Evolutionary conservation across 2,888 invertebrate species (phyloP).

Genomic region (Molanna angustata): DNA sequence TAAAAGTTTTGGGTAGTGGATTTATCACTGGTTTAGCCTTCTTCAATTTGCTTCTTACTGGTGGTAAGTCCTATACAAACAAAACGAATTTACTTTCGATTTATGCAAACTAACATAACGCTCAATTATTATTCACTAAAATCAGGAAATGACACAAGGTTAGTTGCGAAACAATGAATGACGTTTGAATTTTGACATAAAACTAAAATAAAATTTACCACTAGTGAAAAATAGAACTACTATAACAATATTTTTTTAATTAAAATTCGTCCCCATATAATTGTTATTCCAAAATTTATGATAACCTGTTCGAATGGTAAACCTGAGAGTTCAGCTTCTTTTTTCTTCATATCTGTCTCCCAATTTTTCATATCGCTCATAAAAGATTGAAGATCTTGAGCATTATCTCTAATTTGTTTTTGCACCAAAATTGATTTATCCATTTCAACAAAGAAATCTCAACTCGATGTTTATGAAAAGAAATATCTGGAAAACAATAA

Average conservation of each 20-base stretch:
- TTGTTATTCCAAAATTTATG: too few relatives aligned
- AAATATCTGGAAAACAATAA: constrained; percentile 15
- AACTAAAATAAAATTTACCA: too few relatives aligned
- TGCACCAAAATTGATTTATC: constrained; percentile 65
- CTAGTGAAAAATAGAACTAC: too few relatives aligned
- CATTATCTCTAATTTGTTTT: constrained; percentile 70
- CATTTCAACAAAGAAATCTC: constrained; percentile 39
- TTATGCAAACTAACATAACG: too few relatives aligned
- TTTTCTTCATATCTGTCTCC: constrained; percentile 71
- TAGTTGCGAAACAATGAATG: too few relatives aligned
- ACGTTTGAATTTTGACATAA: too few relatives aligned
- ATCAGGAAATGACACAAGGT: too few relatives aligned
- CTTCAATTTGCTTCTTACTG: constrained; percentile 52
- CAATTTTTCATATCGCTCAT: constrained; percentile 69
- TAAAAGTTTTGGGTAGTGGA: constrained; percentile 40
- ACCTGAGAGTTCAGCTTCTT: constrained; percentile 59
- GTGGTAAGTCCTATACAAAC: constrained; percentile 54
- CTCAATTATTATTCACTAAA: too few relatives aligned
- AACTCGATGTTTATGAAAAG: constrained; percentile 5
- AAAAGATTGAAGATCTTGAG: constrained; percentile 65
- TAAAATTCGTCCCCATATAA: too few relatives aligned
- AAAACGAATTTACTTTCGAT: too few relatives aligned
- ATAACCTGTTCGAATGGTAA: constrained; percentile 47
- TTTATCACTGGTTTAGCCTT: constrained; percentile 34
- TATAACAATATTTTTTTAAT: too few relatives aligned